These are phyloP conservation scores for Miltochrista miniata DNA, from an alignment of 2,888 invertebrate genomes.

Conservation along the genomic window DNA sequence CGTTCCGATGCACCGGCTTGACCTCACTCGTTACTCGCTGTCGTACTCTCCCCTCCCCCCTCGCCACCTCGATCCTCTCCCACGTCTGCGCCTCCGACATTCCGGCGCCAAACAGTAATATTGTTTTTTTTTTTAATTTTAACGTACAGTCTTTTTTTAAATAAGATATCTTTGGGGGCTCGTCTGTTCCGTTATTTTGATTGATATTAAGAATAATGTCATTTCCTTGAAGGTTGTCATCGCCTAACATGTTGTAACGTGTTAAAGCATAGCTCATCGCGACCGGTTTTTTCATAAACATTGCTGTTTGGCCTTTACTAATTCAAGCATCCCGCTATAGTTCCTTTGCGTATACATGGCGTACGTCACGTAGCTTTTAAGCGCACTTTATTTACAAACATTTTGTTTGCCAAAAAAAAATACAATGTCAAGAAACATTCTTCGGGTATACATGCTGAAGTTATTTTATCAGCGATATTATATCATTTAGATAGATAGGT, in stretches of 20 bases:
- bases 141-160: conserved; percentile 5
- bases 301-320: conserved; percentile 5
- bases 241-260: conserved; percentile 9
- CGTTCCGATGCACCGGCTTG: conserved; percentile 64
- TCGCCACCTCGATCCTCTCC: conserved; percentile 27
- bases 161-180: conserved; percentile 1
- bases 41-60: conserved; percentile 42
- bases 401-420: conserved; percentile 14
- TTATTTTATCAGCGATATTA: conserved; percentile 13
- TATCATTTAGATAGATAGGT: not conserved
- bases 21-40: conserved; percentile 59
- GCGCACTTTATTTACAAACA: conserved; percentile 21
- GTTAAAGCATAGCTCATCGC: conserved; percentile 2
- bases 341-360: conserved; percentile 18
- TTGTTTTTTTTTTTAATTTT: conserved; percentile 14
- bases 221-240: not conserved
- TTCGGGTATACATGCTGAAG: not conserved
- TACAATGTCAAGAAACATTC: conserved; percentile 26
- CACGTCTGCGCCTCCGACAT: conserved; percentile 50
- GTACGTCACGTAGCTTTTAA: conserved; percentile 22
- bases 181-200: not conserved
- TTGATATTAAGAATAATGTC: not conserved
- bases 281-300: conserved; percentile 12
- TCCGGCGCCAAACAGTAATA: conserved; percentile 65
- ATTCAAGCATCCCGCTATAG: conserved; percentile 13